phyloP scores from a whole-genome alignment of 2,113 vertebrate genomes.

The Chrysemys picta region DNA sequence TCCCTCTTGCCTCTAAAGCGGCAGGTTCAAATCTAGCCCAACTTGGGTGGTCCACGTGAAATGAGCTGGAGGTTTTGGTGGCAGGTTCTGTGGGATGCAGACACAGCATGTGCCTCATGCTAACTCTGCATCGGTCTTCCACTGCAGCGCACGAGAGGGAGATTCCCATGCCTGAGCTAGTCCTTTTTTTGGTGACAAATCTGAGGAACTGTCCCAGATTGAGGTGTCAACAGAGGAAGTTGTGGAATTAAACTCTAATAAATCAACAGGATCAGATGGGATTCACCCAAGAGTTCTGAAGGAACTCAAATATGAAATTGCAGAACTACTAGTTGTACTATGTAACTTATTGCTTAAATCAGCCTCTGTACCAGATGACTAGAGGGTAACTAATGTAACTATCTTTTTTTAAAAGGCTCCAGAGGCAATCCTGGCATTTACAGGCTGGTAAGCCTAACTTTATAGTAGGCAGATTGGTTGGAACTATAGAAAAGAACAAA shows the following conservation, averaged over 20 bases:
- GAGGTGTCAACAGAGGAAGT: background rate
- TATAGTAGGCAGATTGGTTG: background rate
- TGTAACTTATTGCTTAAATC: too few species aligned
- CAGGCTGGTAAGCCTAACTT: background rate
- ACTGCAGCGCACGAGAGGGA: background rate
- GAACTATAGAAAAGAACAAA: background rate
- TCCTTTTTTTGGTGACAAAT: background rate
- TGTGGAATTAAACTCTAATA: background rate
- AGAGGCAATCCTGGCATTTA: background rate
- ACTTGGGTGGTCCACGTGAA: background rate
- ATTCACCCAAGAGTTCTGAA: background rate
- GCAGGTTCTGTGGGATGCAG: background rate
- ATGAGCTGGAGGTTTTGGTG: background rate
- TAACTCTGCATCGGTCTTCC: background rate
- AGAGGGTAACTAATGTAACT: too few species aligned
- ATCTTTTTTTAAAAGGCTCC: background rate
- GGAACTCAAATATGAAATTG: too few species aligned
- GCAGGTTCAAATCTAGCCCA: background rate
- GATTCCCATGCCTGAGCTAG: background rate
- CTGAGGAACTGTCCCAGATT: background rate
- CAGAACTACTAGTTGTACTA: too few species aligned
- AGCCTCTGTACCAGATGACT: too few species aligned
- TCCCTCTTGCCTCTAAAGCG: background rate
- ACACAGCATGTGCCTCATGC: too few species aligned
- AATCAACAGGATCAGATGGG: too few species aligned